Conservation (phyloP, 2,113 vertebrate genomes). For the Bos javanicus region DNA sequence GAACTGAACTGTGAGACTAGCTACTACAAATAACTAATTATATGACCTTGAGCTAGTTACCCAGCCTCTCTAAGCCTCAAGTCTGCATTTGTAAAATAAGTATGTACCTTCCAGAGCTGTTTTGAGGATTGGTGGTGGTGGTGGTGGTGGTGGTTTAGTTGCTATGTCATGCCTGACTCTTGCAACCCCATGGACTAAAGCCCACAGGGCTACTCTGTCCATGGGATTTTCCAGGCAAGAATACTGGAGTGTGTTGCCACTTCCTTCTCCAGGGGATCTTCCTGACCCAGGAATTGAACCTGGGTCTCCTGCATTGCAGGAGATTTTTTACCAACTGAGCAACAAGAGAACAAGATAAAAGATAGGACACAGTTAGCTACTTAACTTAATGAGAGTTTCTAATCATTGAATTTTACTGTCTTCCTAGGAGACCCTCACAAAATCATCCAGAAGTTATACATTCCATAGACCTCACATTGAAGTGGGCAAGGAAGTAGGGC, state of each 20-base stretch:
- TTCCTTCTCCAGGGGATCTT: background rate
- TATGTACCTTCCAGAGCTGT: background rate
- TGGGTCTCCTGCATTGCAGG: background rate
- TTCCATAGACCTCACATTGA: background rate
- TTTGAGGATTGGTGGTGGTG: background rate
- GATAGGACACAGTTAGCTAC: background rate
- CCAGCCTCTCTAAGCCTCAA: background rate
- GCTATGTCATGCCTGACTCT: background rate
- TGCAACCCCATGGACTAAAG: background rate
- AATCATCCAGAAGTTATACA: background rate
- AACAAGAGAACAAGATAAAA: background rate
- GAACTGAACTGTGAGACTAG: background rate
- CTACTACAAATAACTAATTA: background rate
- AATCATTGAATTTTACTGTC: background rate
- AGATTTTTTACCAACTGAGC: background rate
- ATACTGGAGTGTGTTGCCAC: background rate
- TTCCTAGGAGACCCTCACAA: background rate
- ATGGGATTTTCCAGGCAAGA: background rate
- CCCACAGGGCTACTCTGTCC: background rate
- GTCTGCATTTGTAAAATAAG: background rate
- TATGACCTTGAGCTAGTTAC: background rate
- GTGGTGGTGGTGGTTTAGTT: background rate
- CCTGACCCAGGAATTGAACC: background rate
- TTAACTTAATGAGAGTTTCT: background rate
- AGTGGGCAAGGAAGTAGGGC: background rate